phyloP scores from a whole-genome alignment of 1,140 invertebrate genomes.

The Lordiphosa stackelbergi region DNA sequence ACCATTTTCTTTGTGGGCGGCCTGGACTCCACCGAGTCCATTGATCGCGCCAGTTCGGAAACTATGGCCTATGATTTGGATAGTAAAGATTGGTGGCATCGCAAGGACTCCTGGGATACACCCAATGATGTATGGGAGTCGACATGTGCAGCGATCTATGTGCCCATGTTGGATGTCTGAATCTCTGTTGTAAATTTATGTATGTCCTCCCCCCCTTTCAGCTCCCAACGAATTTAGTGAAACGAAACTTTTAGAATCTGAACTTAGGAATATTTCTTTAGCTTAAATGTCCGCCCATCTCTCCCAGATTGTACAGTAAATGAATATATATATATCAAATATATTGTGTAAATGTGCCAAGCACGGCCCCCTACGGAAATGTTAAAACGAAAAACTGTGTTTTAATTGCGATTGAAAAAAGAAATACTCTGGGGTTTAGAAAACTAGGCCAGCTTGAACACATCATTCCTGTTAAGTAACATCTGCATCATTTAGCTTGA shows the following conservation, averaged over 20 bases:
- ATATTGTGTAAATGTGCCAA: no score
- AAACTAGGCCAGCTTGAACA: no score
- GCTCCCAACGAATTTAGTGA: not conserved
- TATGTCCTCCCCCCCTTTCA: not conserved
- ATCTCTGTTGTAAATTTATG: conserved; percentile 4
- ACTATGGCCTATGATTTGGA: conserved; percentile 82
- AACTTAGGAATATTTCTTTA: no score
- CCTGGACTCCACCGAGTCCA: conserved; percentile 82
- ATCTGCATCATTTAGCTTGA: no score
- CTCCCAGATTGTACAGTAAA: conserved; percentile 25
- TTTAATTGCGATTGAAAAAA: no score
- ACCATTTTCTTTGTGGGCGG: conserved; percentile 86
- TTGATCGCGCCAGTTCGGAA: conserved; percentile 82
- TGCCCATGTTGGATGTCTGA: conserved; percentile 79
- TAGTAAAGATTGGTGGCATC: conserved; percentile 80
- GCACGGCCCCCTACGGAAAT: no score
- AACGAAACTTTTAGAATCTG: no score
- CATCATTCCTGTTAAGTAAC: no score
- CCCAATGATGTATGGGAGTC: conserved; percentile 85
- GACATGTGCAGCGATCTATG: conserved; percentile 82
- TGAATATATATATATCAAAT: not conserved
- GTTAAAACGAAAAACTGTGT: no score
- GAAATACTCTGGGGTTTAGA: no score
- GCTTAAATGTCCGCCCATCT: no score
- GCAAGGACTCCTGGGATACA: conserved; percentile 78